A percentile compares a stretch with the other conserved stretches of the same genome.
Evolutionary conservation across 1,140 invertebrate genomes (phyloP).

Genomic region (Coboldia fuscipes): DNA sequence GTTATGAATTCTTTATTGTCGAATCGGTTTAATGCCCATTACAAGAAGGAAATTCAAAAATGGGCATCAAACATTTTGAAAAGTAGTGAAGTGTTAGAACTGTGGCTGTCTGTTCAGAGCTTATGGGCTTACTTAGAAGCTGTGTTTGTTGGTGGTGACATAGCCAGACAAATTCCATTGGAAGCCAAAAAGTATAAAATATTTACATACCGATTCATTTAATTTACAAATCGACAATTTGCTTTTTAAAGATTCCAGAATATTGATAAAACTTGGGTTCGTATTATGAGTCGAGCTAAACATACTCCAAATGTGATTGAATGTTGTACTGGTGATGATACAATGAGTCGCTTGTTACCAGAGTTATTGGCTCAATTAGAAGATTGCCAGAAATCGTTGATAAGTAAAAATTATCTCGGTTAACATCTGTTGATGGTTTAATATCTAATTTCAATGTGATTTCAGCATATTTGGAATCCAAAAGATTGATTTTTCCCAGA

Average conservation of each 20-base stretch:
- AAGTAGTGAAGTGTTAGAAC: conserved; percentile 66
- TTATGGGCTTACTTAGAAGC: conserved; percentile 82
- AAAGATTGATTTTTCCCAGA: conserved; percentile 59
- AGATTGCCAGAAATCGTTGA: conserved; percentile 74
- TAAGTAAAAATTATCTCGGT: too few relatives aligned
- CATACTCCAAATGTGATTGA: conserved; percentile 65
- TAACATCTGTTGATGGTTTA: too few relatives aligned
- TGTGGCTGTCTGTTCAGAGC: conserved; percentile 73
- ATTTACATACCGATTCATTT: too few relatives aligned
- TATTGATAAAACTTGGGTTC: conserved; percentile 73
- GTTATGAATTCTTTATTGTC: conserved; percentile 62
- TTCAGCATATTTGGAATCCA: conserved; percentile 56
- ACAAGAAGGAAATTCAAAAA: conserved; percentile 60
- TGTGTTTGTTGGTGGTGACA: conserved; percentile 83
- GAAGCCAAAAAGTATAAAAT: too few relatives aligned
- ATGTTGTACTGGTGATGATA: conserved; percentile 68
- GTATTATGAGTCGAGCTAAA: conserved; percentile 63
- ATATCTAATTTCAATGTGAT: too few relatives aligned
- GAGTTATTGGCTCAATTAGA: conserved; percentile 71
- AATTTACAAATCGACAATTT: too few relatives aligned
- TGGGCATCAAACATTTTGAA: conserved; percentile 67
- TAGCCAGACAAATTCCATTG: conserved; percentile 66
- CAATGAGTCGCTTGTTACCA: conserved; percentile 51
- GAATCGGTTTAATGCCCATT: conserved; percentile 68
- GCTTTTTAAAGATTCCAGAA: conserved; percentile 45